Evolutionary conservation across 1,140 invertebrate species (phyloP), one percentile per base, ranked within the genome.

Genomic region (Drosophila tristis): DNA sequence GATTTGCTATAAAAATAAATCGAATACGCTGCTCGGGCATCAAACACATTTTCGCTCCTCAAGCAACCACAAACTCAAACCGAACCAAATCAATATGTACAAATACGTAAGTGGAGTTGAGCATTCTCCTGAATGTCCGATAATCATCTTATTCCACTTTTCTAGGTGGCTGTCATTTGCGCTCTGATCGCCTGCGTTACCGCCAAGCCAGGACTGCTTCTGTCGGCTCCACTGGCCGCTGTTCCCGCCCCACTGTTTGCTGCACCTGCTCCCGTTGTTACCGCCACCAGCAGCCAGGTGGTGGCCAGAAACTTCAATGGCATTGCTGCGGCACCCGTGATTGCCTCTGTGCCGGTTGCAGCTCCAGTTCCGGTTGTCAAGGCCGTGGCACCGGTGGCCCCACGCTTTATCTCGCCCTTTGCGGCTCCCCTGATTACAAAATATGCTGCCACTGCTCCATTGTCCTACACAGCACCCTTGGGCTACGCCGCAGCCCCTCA

Each of bases 251-350:
- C 9, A 11, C 35, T 39, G 35, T 0, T 39, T 4, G 35, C 35
- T 39, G 35, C 35, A 11, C 35, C 35, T 13, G 35, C 35, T 4
- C 35, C 35, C 11, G 72, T 91, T 2, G 62, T 92, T 26, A 92
- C 92, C 26, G 92, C 93, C n/a, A 85, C 81, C 25, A 93, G 92
- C 60, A 93, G 92, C 25, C 93, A 93, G 73, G 90, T 91, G 45
- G 72, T 93, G 55, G 91, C 92, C 45, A 90, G 92, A 45, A 93
- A 93, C 66, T 92, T 73, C 53, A 92, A 92, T 80, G 92, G 91
- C 23, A 90, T 91, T 47, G 85, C 91, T 11, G 47, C 76, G 16
- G 82, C 86, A 11, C 80, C 70, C 20, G 45, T 85, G 13, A 77
- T 90, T 56, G 84, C 91, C 15, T 68, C 79, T 55, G 82, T 80